Evolutionary conservation across 2,888 invertebrate genomes (phyloP), one percentile per base, ranked within the genome.

Genomic region (Cylloceria caligata): DNA sequence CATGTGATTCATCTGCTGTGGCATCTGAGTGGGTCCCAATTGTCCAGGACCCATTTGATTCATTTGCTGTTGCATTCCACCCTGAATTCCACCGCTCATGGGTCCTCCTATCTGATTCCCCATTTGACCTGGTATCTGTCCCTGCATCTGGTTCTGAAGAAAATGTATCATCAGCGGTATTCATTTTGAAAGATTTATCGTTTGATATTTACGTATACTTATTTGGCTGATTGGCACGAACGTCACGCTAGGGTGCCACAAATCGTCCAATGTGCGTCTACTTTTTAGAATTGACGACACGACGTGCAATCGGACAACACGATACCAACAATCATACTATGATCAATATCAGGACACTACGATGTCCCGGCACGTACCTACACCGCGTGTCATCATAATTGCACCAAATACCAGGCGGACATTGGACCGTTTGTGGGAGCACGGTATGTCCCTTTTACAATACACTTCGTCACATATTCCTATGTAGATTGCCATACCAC

Each of bases 1-100:
- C 87, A 92, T 89, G 27, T 91, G 89, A 93, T 93, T 93, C 93
- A 95, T 94, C 89, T 94, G 95, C 67, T 90, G 91, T 52, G 88
- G 88, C 84, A 92, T 89, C 84, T 91, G 92, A 76, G 87, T 89
- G 2, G 90, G 88, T 30, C 88, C 89, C 85, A 92, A 89, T 83
- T 91, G 92, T 9, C 88, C 89, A 4, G 90, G 86, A 68, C 87
- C 88, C 86, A 94, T 93, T 83, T 92, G 92, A 88, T 90, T 92
- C 68, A 93, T 93, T 80, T 90, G 91, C 71, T 90, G 92, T n/a
- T 90, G 88, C 80, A 92, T 89, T 65, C 86, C 89, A 36, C 87
- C 84, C 81, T 90, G 93, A 87, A 93, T 91, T 21, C 87, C 88
- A 67, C 86, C 74, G 72, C 86, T 87, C 84, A 91, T 89, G 39